Evolutionary conservation across 1,140 invertebrate genomes (phyloP).

Genomic region (Drosophila ananassae): DNA sequence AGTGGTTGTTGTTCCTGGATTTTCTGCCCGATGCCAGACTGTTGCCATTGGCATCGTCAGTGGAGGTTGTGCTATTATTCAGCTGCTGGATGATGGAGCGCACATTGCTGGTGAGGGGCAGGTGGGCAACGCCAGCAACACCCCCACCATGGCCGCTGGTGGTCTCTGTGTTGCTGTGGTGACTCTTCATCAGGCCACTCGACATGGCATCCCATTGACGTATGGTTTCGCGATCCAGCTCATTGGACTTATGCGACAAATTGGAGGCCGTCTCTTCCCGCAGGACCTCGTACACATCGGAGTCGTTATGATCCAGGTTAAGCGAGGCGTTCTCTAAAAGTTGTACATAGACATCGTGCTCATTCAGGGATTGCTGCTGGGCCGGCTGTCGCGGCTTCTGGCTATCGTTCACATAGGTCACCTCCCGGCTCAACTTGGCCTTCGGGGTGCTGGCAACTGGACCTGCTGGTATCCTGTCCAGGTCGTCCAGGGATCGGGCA

Average conservation of each 20-base stretch:
- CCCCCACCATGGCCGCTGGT: conserved; percentile 3
- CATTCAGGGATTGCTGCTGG: conserved; percentile 56
- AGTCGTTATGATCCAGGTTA: conserved; percentile 34
- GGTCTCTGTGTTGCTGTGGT: conserved; percentile 22
- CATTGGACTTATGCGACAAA: conserved; percentile 85
- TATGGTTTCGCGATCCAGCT: conserved; percentile 93
- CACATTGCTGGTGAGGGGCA: conserved; percentile 72
- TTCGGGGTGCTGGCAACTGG: conserved; percentile 55
- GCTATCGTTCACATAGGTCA: conserved; percentile 89
- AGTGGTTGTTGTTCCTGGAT: conserved; percentile 34
- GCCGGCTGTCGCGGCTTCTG: conserved; percentile 57
- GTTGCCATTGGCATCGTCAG: conserved; percentile 44
- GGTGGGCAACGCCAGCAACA: conserved; percentile 27
- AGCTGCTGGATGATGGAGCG: conserved; percentile 76
- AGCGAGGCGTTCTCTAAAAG: conserved; percentile 76
- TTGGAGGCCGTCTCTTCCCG: conserved; percentile 75
- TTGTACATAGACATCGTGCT: conserved; percentile 87
- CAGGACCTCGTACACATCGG: conserved; percentile 81
- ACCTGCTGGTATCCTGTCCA: conserved; percentile 86
- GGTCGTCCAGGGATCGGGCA: conserved; percentile 91
- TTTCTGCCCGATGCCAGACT: conserved; percentile 36
- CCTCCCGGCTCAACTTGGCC: conserved; percentile 87
- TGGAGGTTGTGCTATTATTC: conserved; percentile 54
- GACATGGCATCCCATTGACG: conserved; percentile 94
- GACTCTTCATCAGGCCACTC: conserved; percentile 87